These are phyloP conservation scores for Vesta saturnalis DNA, from an alignment of 2,888 invertebrate genomes.

Conservation along the genomic window DNA sequence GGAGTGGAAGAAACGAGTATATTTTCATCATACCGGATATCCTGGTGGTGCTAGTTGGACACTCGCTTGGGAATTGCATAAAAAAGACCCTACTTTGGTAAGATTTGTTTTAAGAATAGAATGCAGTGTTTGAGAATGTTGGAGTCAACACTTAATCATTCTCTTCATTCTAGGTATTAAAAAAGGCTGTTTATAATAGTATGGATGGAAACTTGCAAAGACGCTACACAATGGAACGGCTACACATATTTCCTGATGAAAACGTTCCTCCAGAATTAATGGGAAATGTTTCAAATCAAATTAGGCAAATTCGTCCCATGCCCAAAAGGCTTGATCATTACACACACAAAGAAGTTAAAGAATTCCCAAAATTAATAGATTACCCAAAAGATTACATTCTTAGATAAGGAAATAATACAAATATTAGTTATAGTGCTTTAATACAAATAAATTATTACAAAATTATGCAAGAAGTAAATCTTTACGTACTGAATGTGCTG, in stretches of 20 bases:
- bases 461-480: conserved; percentile 73
- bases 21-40: conserved; percentile 93
- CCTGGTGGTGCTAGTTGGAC: conserved; percentile 90
- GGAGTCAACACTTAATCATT: too few species aligned
- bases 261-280: conserved; percentile 82
- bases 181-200: conserved; percentile 84
- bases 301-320: conserved; percentile 80
- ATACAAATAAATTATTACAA: too few species aligned
- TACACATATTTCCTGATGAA: conserved; percentile 86
- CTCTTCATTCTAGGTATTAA: conserved; percentile 60
- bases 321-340: conserved; percentile 87
- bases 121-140: too few species aligned
- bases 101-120: neutral
- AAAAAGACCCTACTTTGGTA: conserved; percentile 89
- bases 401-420: conserved; percentile 62
- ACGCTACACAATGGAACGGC: conserved; percentile 80
- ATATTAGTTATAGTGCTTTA: neutral
- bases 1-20: conserved; percentile 87
- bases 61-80: conserved; percentile 92
- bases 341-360: conserved; percentile 79
- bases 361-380: too few species aligned
- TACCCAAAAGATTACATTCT: conserved; percentile 78
- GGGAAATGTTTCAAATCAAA: conserved; percentile 88
- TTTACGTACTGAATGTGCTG: conserved; percentile 77
- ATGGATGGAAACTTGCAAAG: conserved; percentile 82